phyloP scores from a whole-genome alignment of 2,797 vertebrate genomes.

The Miichthys miiuy region DNA sequence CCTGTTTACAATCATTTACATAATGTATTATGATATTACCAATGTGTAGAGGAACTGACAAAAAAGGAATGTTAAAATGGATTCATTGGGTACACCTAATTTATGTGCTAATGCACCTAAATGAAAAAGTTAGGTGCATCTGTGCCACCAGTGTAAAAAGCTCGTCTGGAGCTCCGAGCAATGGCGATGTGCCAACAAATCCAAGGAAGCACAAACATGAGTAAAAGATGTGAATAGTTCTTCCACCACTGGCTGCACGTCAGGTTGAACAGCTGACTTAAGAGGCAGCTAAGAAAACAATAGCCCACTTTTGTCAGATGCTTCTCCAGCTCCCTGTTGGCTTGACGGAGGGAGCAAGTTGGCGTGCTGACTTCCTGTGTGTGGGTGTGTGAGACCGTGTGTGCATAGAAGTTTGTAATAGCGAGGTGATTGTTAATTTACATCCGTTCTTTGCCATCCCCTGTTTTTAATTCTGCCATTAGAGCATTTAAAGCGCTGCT shows the following conservation, averaged over 20 bases:
- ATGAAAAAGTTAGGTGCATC: too few species aligned
- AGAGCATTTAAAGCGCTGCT: slow-evolving; percentile 74
- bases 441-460: slow-evolving; percentile 77
- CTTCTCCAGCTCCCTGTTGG: slow-evolving; percentile 45
- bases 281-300: slow-evolving; percentile 58
- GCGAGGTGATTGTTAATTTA: slow-evolving; percentile 80
- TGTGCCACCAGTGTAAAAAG: too few species aligned
- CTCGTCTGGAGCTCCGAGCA: too few species aligned
- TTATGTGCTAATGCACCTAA: too few species aligned
- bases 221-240: background rate
- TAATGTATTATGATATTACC: too few species aligned
- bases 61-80: too few species aligned
- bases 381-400: slow-evolving; percentile 18
- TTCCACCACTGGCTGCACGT: background rate
- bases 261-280: slow-evolving; percentile 18
- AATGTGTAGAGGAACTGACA: too few species aligned
- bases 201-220: too few species aligned
- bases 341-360: slow-evolving; percentile 38
- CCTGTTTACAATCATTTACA: too few species aligned
- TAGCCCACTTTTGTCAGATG: slow-evolving; percentile 53
- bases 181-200: too few species aligned
- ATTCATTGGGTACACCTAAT: too few species aligned
- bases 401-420: slow-evolving; percentile 53
- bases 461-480: slow-evolving; percentile 82
- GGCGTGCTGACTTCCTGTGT: slow-evolving; percentile 49